Evolutionary conservation across 2,113 vertebrate genomes (phyloP).

Genomic region (Elaphurus davidianus): DNA sequence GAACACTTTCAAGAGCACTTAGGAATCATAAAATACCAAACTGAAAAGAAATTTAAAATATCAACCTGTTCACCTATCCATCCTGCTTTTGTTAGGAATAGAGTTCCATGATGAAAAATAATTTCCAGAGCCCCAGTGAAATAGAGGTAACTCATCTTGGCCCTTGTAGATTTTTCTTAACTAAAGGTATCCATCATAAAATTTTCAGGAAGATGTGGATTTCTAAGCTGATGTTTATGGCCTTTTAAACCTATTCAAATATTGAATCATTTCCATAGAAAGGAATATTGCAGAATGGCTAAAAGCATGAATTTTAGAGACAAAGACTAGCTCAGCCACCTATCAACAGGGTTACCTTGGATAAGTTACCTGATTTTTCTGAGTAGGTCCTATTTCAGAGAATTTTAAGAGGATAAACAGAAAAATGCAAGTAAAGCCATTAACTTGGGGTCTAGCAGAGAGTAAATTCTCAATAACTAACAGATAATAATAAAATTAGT

Average conservation of each 20-base stretch:
- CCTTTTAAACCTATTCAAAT: slow-evolving; percentile 7
- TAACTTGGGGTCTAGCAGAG: background rate
- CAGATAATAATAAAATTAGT: background rate
- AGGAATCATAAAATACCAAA: slow-evolving; percentile 1
- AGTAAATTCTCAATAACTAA: background rate
- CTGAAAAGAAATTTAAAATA: slow-evolving; percentile 3
- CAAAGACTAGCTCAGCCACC: background rate
- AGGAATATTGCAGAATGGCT: background rate
- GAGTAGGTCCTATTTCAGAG: background rate
- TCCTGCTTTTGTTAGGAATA: background rate
- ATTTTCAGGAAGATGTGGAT: background rate
- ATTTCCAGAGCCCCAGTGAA: background rate
- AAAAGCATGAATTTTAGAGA: background rate
- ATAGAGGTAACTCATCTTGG: background rate
- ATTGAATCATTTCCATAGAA: background rate
- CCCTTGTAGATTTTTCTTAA: background rate
- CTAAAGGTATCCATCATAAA: background rate
- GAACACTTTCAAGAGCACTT: background rate
- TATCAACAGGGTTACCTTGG: background rate
- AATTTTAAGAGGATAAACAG: background rate
- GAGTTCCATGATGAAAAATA: background rate
- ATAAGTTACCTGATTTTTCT: slow-evolving; percentile 1
- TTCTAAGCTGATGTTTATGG: background rate
- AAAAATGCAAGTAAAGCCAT: slow-evolving; percentile 16
- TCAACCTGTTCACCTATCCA: background rate